Percentiles rank a stretch among this genome's conserved stretches.
Conservation (phyloP, 2,888 invertebrate genomes). For the Pachycephus smyrnensis region DNA sequence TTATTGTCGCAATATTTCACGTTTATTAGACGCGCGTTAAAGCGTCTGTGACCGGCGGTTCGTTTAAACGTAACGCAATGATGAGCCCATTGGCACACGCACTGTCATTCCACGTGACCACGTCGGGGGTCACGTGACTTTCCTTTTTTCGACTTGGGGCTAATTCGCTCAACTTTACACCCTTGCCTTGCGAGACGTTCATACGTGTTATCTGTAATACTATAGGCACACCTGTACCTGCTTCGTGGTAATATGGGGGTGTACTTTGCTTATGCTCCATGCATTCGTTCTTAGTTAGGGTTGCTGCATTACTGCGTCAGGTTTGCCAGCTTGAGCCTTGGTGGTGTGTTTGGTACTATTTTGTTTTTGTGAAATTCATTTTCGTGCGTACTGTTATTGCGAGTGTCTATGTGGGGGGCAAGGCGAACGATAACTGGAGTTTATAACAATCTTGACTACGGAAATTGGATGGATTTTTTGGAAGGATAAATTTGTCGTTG, state of each 20-base stretch:
- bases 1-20: conserved; percentile 51
- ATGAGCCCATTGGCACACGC: neutral
- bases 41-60: conserved; percentile 39
- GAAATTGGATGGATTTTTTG: neutral
- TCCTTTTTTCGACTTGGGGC: too few relatives aligned
- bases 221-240: neutral
- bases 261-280: neutral
- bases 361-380: neutral
- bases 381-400: neutral
- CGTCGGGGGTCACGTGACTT: neutral
- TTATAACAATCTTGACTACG: neutral
- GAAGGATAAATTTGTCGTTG: neutral
- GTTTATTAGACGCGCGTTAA: conserved; percentile 50
- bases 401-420: neutral
- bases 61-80: conserved; percentile 37
- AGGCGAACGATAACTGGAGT: neutral
- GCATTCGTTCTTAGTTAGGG: neutral
- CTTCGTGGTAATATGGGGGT: neutral
- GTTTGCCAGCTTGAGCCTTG: neutral
- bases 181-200: neutral
- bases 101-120: neutral
- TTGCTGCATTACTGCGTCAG: neutral
- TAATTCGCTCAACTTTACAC: neutral
- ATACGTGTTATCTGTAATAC: neutral
- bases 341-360: neutral